These are phyloP conservation scores for Kradibia gibbosae DNA, from an alignment of 1,140 invertebrate genomes.

Conservation along the genomic window DNA sequence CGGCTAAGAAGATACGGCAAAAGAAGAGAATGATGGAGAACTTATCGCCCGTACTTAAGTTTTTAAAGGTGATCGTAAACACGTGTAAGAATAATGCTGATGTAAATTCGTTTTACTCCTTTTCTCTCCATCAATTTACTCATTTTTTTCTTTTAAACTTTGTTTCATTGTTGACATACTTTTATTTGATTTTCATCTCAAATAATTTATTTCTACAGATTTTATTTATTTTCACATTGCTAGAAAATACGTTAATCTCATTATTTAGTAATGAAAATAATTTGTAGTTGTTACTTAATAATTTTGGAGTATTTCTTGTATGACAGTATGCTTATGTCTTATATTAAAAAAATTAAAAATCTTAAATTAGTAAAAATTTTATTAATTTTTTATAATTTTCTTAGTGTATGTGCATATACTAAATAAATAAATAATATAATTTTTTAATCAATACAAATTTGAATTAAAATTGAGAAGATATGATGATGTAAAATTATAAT, in stretches of 20 bases:
- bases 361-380: too few relatives aligned
- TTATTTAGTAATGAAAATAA: too few relatives aligned
- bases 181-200: background rate
- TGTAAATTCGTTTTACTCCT: constrained; percentile 46
- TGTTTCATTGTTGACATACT: background rate
- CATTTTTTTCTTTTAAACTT: background rate
- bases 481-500: background rate
- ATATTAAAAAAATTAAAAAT: too few relatives aligned
- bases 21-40: constrained; percentile 32
- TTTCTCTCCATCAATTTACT: constrained; percentile 19
- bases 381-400: too few relatives aligned
- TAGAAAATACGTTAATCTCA: too few relatives aligned
- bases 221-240: constrained; percentile 18
- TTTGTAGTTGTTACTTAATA: too few relatives aligned
- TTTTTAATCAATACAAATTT: too few relatives aligned
- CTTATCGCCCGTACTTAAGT: constrained; percentile 49
- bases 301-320: too few relatives aligned
- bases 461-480: background rate
- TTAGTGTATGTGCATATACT: too few relatives aligned
- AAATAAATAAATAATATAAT: too few relatives aligned
- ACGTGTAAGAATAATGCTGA: constrained; percentile 53
- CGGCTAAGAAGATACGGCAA: background rate
- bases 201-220: background rate
- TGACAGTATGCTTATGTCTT: too few relatives aligned
- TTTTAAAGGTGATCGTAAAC: constrained; percentile 59